phyloP scores from a whole-genome alignment of 2,797 vertebrate species.

The Pseudocheirus occidentalis region DNA sequence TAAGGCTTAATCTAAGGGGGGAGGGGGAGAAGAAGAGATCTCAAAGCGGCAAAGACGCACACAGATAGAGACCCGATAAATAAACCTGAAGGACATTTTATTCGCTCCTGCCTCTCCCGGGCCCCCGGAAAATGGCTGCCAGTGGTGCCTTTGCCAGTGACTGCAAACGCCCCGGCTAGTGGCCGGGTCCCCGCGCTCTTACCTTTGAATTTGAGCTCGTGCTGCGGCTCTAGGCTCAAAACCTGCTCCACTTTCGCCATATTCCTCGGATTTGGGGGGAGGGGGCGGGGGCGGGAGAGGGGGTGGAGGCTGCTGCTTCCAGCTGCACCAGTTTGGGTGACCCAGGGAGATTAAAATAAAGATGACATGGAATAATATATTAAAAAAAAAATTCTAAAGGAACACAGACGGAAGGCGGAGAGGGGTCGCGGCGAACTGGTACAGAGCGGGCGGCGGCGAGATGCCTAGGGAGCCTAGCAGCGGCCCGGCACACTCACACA shows the following conservation, averaged over 20 bases:
- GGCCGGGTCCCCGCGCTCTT: conserved; percentile 72
- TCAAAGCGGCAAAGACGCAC: neutral
- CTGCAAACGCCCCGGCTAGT: neutral
- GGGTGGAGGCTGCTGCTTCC: conserved; percentile 15
- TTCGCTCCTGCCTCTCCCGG: neutral
- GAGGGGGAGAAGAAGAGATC: neutral
- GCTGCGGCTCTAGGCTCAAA: conserved; percentile 94
- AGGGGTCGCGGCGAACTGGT: conserved; percentile 47
- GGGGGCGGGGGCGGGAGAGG: conserved; percentile 50
- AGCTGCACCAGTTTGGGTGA: conserved; percentile 19
- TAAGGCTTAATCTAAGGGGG: neutral
- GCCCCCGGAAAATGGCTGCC: conserved; percentile 80
- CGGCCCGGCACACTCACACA: conserved; percentile 63
- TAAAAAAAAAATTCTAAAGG: neutral
- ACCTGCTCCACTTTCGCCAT: conserved; percentile 98
- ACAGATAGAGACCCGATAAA: neutral
- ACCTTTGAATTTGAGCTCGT: conserved; percentile 98
- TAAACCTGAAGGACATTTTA: conserved; percentile 17
- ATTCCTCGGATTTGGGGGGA: conserved; percentile 79
- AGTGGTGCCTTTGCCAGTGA: conserved; percentile 17
- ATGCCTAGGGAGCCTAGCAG: conserved; percentile 66
- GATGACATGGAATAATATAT: neutral
- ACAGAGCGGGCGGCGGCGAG: conserved; percentile 73
- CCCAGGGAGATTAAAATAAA: neutral
- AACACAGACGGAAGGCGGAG: conserved; percentile 5